These are phyloP conservation scores for Nesidiocoris tenuis DNA, from an alignment of 2,888 invertebrate species.

Conservation along the genomic window DNA sequence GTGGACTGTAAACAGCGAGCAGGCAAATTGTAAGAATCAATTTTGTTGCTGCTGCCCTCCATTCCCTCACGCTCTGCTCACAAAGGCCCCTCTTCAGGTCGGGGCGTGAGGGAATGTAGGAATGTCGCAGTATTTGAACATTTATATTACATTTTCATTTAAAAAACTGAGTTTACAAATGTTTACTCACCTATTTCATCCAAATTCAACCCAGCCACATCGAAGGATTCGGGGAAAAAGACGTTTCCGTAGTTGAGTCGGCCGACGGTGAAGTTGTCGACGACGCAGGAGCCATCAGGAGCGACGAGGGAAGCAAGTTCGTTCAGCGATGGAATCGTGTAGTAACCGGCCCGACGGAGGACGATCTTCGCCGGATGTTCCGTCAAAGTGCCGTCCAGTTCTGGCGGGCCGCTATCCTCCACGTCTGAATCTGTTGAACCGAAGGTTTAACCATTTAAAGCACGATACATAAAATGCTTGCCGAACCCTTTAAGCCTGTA, in stretches of 20 bases:
- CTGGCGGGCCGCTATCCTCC: constrained; percentile 43
- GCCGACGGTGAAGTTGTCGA: constrained; percentile 85
- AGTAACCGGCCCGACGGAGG: constrained; percentile 80
- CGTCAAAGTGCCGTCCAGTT: constrained; percentile 38
- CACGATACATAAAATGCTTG: too few relatives aligned
- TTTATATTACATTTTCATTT: too few relatives aligned
- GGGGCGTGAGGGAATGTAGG: too few relatives aligned
- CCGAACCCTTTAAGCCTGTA: too few relatives aligned
- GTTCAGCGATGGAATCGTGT: constrained; percentile 81
- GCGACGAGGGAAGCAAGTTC: constrained; percentile 72
- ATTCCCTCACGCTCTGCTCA: too few relatives aligned
- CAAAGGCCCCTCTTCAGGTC: too few relatives aligned
- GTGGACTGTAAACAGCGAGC: constrained; percentile 64
- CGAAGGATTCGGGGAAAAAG: constrained; percentile 77
- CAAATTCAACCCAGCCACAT: constrained; percentile 80
- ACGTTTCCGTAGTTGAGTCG: constrained; percentile 89
- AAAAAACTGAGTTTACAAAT: too few relatives aligned
- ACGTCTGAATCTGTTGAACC: constrained; percentile 45
- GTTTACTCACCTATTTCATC: constrained; percentile 74
- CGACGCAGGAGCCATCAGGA: constrained; percentile 75
- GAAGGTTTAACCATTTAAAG: too few relatives aligned
- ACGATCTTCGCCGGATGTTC: constrained; percentile 73
- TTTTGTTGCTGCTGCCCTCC: too few relatives aligned
- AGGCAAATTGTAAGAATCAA: background rate
- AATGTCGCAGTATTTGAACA: too few relatives aligned